Conservation (phyloP, 2,888 invertebrate species). For the Ptychoptera albimana region DNA sequence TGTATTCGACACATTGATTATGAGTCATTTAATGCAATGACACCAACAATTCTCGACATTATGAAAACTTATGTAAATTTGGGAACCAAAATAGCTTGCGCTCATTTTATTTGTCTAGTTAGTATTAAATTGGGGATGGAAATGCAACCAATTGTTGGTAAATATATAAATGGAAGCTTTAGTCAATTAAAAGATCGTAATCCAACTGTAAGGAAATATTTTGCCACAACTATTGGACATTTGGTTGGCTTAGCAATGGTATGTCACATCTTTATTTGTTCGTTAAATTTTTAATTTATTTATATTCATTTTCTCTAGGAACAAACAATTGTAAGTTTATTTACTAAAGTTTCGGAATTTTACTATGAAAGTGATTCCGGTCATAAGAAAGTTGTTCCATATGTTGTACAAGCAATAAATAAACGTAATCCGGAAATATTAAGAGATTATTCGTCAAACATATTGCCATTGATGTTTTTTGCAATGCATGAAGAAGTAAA, state of each 20-base stretch:
- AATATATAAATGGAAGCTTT: constrained; percentile 38
- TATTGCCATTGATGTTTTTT: constrained; percentile 72
- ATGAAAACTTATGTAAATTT: constrained; percentile 65
- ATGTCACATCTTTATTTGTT: constrained; percentile 18
- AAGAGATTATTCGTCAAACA: constrained; percentile 54
- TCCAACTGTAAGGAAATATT: constrained; percentile 65
- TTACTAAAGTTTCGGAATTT: constrained; percentile 37
- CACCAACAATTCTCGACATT: constrained; percentile 67
- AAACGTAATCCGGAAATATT: constrained; percentile 70
- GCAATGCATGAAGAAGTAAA: constrained; percentile 76
- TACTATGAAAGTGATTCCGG: constrained; percentile 58
- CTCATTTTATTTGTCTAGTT: constrained; percentile 60
- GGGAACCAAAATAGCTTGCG: constrained; percentile 68
- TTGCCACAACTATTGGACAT: constrained; percentile 71
- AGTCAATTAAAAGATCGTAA: constrained; percentile 74
- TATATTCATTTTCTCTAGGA: constrained; percentile 17
- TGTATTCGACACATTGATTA: constrained; percentile 59
- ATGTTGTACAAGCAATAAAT: constrained; percentile 63
- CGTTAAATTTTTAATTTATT: constrained; percentile 17
- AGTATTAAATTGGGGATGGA: constrained; percentile 35
- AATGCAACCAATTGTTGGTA: constrained; percentile 39
- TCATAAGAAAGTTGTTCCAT: constrained; percentile 44
- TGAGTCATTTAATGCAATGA: constrained; percentile 57
- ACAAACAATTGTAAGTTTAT: constrained; percentile 40
- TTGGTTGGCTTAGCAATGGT: constrained; percentile 69